phyloP scores from a whole-genome alignment of 2,113 vertebrate genomes.

The Pseudopipra pipra region DNA sequence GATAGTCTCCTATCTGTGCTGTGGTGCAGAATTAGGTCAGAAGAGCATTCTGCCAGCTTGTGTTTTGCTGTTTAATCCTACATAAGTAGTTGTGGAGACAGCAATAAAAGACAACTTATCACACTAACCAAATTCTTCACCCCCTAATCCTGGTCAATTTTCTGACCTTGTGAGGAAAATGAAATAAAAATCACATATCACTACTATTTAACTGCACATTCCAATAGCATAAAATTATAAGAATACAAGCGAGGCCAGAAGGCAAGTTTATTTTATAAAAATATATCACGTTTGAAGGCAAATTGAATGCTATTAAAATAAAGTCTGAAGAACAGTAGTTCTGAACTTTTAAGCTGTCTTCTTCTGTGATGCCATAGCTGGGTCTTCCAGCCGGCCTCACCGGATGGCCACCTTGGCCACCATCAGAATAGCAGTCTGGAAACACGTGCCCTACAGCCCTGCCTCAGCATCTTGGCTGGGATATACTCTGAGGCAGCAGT shows the following conservation, averaged over 20 bases:
- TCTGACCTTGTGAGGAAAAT: neutral
- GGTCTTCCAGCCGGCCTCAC: neutral
- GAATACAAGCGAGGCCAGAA: neutral
- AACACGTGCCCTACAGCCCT: neutral
- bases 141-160: neutral
- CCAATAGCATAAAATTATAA: neutral
- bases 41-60: neutral
- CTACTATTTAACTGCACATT: neutral
- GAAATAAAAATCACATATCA: neutral
- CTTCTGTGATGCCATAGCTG: neutral
- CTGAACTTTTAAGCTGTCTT: neutral
- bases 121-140: slow-evolving; percentile 5
- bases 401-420: neutral
- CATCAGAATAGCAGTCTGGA: neutral
- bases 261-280: slow-evolving; percentile 29
- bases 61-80: neutral
- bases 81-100: neutral
- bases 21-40: neutral
- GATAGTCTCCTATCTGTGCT: neutral
- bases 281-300: neutral
- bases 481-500: neutral
- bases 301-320: neutral
- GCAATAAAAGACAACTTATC: neutral
- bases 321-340: neutral
- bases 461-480: neutral